phyloP scores from a whole-genome alignment of 2,888 invertebrate species.

The Thereva unica region DNA sequence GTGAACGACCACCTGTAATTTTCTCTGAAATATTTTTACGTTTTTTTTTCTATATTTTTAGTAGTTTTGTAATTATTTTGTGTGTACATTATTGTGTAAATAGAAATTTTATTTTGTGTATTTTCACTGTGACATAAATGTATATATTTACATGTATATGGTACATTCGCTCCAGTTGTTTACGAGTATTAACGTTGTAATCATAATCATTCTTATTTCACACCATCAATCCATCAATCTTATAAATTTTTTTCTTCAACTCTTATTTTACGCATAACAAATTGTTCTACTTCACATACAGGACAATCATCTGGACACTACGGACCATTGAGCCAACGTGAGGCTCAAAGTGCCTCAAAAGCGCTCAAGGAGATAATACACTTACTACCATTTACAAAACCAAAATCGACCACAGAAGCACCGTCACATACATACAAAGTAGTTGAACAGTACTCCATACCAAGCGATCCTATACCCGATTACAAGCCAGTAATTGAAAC shows the following conservation, averaged over 20 bases:
- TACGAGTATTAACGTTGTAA: background rate
- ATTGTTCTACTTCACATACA: constrained; percentile 30
- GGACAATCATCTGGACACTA: constrained; percentile 29
- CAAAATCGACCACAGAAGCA: constrained; percentile 12
- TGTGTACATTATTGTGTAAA: no score
- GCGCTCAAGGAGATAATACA: constrained; percentile 41
- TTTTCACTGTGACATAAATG: background rate
- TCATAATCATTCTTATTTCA: background rate
- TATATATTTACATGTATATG: no score
- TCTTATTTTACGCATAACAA: background rate
- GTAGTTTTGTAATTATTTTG: no score
- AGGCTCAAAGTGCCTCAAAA: constrained; percentile 36
- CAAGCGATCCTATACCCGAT: constrained; percentile 39
- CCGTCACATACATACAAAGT: constrained; percentile 10
- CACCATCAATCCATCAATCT: background rate
- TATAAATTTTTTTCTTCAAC: constrained; percentile 2
- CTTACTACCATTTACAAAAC: constrained; percentile 37
- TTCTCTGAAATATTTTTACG: no score
- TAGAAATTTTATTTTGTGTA: background rate
- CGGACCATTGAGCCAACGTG: constrained; percentile 27
- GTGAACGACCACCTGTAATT: no score
- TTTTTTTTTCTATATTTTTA: no score
- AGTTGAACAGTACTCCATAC: constrained; percentile 42
- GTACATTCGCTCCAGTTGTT: no score
- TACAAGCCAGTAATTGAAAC: constrained; percentile 49